Base-by-base conservation (phyloP, 1,140 invertebrate genomes). In the Globodera ellingtonae region DNA sequence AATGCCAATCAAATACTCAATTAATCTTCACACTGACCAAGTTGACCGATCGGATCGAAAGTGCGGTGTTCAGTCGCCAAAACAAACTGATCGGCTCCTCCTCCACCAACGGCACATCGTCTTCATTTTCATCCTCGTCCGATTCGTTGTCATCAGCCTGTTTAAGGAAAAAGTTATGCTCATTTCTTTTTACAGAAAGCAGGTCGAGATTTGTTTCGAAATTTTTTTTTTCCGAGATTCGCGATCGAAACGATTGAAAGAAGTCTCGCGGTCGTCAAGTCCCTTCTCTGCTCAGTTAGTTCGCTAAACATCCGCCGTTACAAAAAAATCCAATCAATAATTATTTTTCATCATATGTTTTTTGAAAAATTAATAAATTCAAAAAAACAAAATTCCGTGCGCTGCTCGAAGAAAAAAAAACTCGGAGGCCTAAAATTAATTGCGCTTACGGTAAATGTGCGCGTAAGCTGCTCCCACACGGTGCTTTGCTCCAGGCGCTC, bases 21-120 rank as follows among this genome's bases (percentile, higher is more conserved):
- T 35, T 35, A 35, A 35, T 35, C 1, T 35, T 35, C 3, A 35
- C 35, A 35, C 35, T 35, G 21, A 77, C 75, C 75, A 77, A 15
- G 24, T 77, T 77, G 10, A 77, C 56, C 24, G 75, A 7, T 4
- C 47, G n/a, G 50, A 69, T 35, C 8, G 75, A 70, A 46, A 77
- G 75, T 24, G 62, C 21, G 24, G 75, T 77, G 47, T 47, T 77
- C 4, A 77, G 44, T 6, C 62, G 21, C 44, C 47, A 24, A n/a
- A 70, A 77, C 62, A 77, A 50, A 77, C 50, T 77, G 75, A 48
- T 52, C 75, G 65, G 48, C 75, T 50, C 69, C 59, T 62, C 18
- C 46, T 21, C 6, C 65, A 8, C 50, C 72, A 52, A 35, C 5
- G 56, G 5, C 15, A 47, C 65, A n/a, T 56, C 72, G 3, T 15